phyloP scores from a whole-genome alignment of 2,888 invertebrate species.

The Lomographa bimaculata region DNA sequence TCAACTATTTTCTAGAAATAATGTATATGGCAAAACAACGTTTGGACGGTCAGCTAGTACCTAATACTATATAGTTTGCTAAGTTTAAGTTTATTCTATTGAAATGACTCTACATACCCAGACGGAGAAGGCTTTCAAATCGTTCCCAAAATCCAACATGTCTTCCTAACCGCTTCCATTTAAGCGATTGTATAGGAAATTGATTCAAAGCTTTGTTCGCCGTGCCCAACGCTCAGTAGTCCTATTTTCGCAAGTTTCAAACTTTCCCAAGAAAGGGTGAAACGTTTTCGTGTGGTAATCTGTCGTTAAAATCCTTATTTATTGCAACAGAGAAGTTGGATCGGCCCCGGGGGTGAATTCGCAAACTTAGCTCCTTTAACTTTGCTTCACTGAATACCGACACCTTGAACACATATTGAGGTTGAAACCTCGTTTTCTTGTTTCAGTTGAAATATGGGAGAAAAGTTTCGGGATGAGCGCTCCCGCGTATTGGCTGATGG shows the following conservation, averaged over 20 bases:
- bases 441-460: slow-evolving; percentile 68
- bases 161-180: slow-evolving; percentile 12
- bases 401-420: slow-evolving; percentile 80
- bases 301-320: slow-evolving; percentile 83
- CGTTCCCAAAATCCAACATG: neutral
- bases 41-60: too few relatives aligned
- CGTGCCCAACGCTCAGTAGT: slow-evolving; percentile 44
- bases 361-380: slow-evolving; percentile 78
- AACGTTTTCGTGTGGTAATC: slow-evolving; percentile 79
- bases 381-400: slow-evolving; percentile 75
- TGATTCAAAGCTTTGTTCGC: slow-evolving; percentile 45
- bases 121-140: neutral
- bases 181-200: slow-evolving; percentile 23
- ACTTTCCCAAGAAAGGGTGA: slow-evolving; percentile 70
- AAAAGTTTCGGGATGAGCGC: slow-evolving; percentile 11
- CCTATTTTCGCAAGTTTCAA: slow-evolving; percentile 64
- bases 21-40: too few relatives aligned
- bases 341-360: slow-evolving; percentile 76
- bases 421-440: slow-evolving; percentile 75
- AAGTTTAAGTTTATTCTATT: too few relatives aligned
- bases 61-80: too few relatives aligned
- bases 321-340: slow-evolving; percentile 79
- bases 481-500: neutral
- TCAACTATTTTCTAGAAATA: too few relatives aligned
- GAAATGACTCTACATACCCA: too few relatives aligned